phyloP scores from a whole-genome alignment of 2,113 vertebrate genomes.

The Ctenodactylus gundi region DNA sequence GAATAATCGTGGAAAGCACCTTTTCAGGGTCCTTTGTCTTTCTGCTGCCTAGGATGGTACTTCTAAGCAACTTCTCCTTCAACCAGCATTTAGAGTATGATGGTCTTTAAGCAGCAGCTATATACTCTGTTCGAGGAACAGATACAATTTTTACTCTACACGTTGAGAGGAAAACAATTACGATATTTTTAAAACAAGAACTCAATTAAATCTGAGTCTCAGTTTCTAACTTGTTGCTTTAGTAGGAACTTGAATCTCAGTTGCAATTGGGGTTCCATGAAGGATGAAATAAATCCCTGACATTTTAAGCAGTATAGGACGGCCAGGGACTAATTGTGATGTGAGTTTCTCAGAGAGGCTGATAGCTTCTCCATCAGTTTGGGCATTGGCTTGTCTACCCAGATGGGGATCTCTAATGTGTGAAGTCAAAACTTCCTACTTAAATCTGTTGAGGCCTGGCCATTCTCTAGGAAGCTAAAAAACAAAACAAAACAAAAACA shows the following conservation, averaged over 20 bases:
- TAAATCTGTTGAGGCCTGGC: not conserved
- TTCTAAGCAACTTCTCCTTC: not conserved
- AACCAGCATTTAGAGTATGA: too few relatives aligned
- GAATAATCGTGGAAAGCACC: not conserved
- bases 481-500: too few relatives aligned
- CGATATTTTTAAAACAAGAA: not conserved
- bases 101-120: not conserved
- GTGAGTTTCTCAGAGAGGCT: accelerated
- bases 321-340: not conserved
- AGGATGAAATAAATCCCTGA: not conserved
- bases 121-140: not conserved
- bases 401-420: not conserved
- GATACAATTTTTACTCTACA: not conserved
- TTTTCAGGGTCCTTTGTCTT: not conserved
- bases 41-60: not conserved
- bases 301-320: not conserved
- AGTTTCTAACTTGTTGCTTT: not conserved
- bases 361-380: not conserved
- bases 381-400: not conserved
- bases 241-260: not conserved
- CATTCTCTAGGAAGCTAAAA: not conserved
- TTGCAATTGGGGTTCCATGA: not conserved
- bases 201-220: not conserved
- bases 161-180: not conserved
- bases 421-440: not conserved